Conservation (phyloP, 1,140 invertebrate genomes). For the Cyclina sinensis region DNA sequence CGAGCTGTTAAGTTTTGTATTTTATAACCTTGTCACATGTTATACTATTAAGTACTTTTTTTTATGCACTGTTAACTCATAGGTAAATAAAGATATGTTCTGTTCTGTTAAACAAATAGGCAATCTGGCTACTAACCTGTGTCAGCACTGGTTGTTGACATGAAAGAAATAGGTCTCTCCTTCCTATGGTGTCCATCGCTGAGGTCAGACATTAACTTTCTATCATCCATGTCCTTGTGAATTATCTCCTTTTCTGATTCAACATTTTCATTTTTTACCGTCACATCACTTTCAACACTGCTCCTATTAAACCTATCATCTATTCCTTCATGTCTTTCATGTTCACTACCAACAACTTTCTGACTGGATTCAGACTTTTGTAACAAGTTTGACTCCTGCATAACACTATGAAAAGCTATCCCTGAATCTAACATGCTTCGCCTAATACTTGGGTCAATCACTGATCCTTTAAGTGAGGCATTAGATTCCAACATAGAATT, state of each 20-base stretch:
- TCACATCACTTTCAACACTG: slow-evolving; percentile 23
- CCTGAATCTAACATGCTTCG: slow-evolving; percentile 61
- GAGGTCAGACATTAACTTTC: slow-evolving; percentile 68
- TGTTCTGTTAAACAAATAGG: too few relatives aligned
- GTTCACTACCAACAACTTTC: not conserved
- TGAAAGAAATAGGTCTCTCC: slow-evolving; percentile 78
- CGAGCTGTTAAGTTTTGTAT: too few relatives aligned
- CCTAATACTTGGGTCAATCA: slow-evolving; percentile 56
- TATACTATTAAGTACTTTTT: too few relatives aligned
- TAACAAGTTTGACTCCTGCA: slow-evolving; percentile 28
- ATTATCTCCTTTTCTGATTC: slow-evolving; percentile 36
- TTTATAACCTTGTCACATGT: too few relatives aligned
- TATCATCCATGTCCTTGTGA: slow-evolving; percentile 46
- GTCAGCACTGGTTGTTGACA: slow-evolving; percentile 81
- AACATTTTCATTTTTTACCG: slow-evolving; percentile 18
- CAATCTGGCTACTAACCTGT: slow-evolving; percentile 77
- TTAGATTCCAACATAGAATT: slow-evolving; percentile 38
- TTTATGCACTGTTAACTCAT: too few relatives aligned
- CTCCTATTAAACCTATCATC: not conserved
- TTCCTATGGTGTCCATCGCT: slow-evolving; percentile 69
- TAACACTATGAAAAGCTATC: slow-evolving; percentile 51
- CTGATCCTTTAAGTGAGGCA: slow-evolving; percentile 36
- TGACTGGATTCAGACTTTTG: not conserved
- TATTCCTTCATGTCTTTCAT: not conserved
- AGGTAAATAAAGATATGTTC: too few relatives aligned